phyloP scores from a whole-genome alignment of 2,888 invertebrate genomes.

The Onthophagus sagittarius region DNA sequence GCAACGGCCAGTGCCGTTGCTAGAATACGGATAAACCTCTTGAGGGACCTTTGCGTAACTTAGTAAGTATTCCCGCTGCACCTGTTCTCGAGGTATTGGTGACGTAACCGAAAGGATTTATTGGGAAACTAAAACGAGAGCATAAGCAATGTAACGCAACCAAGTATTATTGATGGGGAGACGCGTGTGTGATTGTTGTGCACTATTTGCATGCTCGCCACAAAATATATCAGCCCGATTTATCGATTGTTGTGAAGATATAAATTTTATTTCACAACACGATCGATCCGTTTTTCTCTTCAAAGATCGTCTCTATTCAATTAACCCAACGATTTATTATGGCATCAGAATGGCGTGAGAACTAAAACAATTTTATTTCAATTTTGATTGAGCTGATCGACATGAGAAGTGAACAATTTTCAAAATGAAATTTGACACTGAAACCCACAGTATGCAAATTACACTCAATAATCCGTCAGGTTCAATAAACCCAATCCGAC shows the following conservation, averaged over 20 bases:
- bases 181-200: background rate
- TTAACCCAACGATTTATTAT: background rate
- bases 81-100: background rate
- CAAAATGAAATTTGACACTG: background rate
- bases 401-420: no score
- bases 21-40: background rate
- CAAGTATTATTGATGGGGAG: constrained; percentile 4
- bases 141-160: background rate
- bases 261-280: background rate
- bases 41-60: constrained; percentile 6
- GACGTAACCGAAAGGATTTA: constrained; percentile 10
- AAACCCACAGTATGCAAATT: background rate
- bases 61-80: constrained; percentile 5
- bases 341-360: background rate
- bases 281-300: background rate
- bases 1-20: background rate
- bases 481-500: background rate
- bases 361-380: no score
- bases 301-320: background rate
- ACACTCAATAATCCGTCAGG: background rate
- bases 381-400: no score
- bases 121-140: constrained; percentile 7
- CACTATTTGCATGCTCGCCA: background rate
- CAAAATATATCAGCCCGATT: background rate
- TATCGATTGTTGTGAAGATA: background rate